Percentiles rank a stretch among this genome's conserved stretches.
phyloP scores from a whole-genome alignment of 2,797 vertebrate genomes.

The Hoplostethus atlanticus region DNA sequence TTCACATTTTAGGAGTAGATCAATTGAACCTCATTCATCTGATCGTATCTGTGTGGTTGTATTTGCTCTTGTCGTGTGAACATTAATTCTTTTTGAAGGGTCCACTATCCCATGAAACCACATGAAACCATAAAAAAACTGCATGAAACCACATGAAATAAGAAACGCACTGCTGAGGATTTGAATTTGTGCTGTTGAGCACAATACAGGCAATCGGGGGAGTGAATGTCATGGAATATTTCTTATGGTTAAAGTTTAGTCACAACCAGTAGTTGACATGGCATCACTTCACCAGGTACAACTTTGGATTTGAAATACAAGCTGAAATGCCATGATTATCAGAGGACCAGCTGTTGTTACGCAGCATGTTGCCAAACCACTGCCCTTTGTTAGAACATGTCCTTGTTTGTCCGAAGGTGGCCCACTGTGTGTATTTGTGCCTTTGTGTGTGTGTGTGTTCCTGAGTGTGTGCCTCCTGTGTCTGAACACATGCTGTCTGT shows the following conservation, averaged over 20 bases:
- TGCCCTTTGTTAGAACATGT: conserved; percentile 29
- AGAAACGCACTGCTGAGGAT: too few species aligned
- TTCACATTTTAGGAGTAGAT: background rate
- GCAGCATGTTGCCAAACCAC: conserved; percentile 4
- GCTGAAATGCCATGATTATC: conserved; percentile 22
- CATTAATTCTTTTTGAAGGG: background rate
- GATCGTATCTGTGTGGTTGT: conserved; percentile 4
- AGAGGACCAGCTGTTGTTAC: conserved; percentile 51
- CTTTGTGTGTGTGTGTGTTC: conserved; percentile 23
- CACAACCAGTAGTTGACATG: too few species aligned
- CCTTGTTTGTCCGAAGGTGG: conserved; percentile 48
- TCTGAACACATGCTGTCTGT: conserved; percentile 70
- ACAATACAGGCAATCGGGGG: too few species aligned
- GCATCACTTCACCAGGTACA: background rate
- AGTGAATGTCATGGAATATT: background rate
- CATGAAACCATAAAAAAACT: too few species aligned
- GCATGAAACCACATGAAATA: too few species aligned
- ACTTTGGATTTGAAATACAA: background rate
- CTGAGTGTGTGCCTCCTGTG: conserved; percentile 30
- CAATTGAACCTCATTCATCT: background rate
- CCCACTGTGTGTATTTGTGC: conserved; percentile 5
- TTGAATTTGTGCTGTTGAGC: too few species aligned
- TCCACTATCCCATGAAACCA: too few species aligned
- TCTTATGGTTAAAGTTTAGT: background rate
- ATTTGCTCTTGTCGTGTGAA: background rate